Base-by-base conservation (phyloP, 2,888 invertebrate genomes). In the Diarsia rubi region DNA sequence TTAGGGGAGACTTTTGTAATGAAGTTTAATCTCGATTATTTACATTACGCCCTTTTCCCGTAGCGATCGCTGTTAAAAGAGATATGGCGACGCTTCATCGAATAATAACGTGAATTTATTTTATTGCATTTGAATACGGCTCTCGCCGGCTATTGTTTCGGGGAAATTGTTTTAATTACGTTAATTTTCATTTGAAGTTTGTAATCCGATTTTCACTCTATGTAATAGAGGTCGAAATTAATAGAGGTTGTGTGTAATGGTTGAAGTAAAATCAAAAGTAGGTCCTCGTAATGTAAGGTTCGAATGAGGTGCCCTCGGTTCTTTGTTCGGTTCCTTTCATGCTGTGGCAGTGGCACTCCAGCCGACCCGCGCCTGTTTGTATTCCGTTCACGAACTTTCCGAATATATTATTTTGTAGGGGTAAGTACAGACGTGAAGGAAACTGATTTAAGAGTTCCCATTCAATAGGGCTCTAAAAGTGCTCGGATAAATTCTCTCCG, bases 331-430 rank as follows among this genome's bases (percentile, higher is more conserved):
- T 85, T 91, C 90, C 91, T 92, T 94, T 93, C 92, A 93, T 92
- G 88, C 91, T 90, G 85, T 91, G 91, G 91, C 91, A 88, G 90
- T 89, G 90, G 91, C 91, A 91, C 93, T 93, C 90, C 90, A 92
- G 88, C 78, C 92, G 90, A 88, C 91, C 92, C 92, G 86, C 81
- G 89, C 90, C 89, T 94, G 93, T 95, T 95, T 94, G 93, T 95
- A 95, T 95, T 95, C 94, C 91, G 94, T 94, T 93, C 95, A 94
- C 95, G 95, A 94, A 95, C 93, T 93, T 93, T 92, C 88, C 90
- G 95, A 94, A 95, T 96, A 95, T 93, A 94, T 95, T 95, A 95
- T 95, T 94, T 92, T 90, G 91, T 91, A 90, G 90, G 92, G 90
- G 90, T 88, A 90, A 90, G 91, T 94, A 93, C 92, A 94, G 90